A percentile compares a stretch with the other conserved stretches of the same genome.
Conservation (phyloP, 1,140 invertebrate genomes). For the Zaprionus gabonicus region DNA sequence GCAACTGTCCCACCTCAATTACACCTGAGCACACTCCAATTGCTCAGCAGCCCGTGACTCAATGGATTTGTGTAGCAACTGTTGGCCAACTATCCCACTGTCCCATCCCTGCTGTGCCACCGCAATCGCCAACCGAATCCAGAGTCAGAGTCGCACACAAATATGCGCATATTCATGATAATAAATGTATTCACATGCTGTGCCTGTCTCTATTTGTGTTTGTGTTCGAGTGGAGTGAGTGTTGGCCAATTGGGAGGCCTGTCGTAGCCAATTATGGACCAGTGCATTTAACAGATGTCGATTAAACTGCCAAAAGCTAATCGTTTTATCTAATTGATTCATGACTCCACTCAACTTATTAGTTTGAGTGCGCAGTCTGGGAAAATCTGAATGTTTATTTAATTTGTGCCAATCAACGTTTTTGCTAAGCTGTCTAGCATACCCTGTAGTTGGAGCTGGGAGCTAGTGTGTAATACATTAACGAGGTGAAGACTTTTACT, state of each 20-base stretch:
- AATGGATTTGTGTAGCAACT: constrained; percentile 25
- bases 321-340: constrained; percentile 44
- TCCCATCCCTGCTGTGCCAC: neutral
- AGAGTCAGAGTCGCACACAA: constrained; percentile 22
- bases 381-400: constrained; percentile 2
- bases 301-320: constrained; percentile 38
- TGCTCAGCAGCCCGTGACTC: constrained; percentile 19
- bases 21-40: constrained; percentile 12
- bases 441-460: neutral
- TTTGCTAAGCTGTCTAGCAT: constrained; percentile 5
- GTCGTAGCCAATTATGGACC: constrained; percentile 35
- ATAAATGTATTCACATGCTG: constrained; percentile 43
- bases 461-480: neutral
- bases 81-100: constrained; percentile 37
- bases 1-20: constrained; percentile 10
- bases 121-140: constrained; percentile 4
- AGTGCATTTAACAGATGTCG: constrained; percentile 18
- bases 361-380: constrained; percentile 10
- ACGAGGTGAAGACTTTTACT: neutral
- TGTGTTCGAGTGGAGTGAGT: neutral
- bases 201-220: neutral
- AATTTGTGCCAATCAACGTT: constrained; percentile 14
- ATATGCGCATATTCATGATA: constrained; percentile 61
- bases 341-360: constrained; percentile 24
- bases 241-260: constrained; percentile 11